Evolutionary conservation across 2,797 vertebrate species (phyloP).

Genomic region (Phrynocephalus forsythii): DNA sequence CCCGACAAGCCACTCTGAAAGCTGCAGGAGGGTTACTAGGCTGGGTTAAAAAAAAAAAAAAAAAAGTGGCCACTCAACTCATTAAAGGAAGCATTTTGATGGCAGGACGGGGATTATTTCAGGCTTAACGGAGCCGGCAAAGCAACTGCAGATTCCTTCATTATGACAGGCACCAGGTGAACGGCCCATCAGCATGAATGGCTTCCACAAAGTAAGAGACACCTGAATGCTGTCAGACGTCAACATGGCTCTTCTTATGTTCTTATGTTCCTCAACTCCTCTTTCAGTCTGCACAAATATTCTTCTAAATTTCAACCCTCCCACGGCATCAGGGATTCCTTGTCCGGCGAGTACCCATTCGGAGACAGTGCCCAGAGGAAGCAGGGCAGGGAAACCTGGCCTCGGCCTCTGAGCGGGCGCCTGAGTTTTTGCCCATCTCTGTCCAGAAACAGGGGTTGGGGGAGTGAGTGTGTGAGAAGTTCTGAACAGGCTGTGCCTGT

Average conservation of each 20-base stretch:
- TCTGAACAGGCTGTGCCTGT: too few species aligned
- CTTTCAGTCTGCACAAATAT: background rate
- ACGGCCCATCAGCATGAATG: background rate
- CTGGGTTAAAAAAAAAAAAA: background rate
- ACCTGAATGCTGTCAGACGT: fast-evolving
- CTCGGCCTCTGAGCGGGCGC: too few species aligned
- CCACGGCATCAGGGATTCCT: too few species aligned
- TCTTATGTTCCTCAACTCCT: background rate
- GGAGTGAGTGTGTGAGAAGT: too few species aligned
- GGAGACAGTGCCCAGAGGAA: too few species aligned
- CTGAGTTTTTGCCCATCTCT: too few species aligned
- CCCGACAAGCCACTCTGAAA: background rate
- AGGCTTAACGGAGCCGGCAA: background rate
- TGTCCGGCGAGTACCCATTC: too few species aligned
- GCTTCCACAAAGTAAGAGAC: background rate
- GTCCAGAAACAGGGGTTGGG: too few species aligned
- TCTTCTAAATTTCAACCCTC: background rate
- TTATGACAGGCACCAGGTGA: background rate
- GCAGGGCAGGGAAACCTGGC: too few species aligned
- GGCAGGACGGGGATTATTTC: background rate
- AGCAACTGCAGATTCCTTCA: fast-evolving
- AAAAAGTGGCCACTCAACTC: background rate
- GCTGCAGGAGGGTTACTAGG: background rate
- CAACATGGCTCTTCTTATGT: background rate
- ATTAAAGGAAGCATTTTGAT: background rate